Percentiles rank a stretch among this genome's conserved stretches.
Evolutionary conservation across 2,888 invertebrate species (phyloP).

Genomic region (Heliconius cydno): DNA sequence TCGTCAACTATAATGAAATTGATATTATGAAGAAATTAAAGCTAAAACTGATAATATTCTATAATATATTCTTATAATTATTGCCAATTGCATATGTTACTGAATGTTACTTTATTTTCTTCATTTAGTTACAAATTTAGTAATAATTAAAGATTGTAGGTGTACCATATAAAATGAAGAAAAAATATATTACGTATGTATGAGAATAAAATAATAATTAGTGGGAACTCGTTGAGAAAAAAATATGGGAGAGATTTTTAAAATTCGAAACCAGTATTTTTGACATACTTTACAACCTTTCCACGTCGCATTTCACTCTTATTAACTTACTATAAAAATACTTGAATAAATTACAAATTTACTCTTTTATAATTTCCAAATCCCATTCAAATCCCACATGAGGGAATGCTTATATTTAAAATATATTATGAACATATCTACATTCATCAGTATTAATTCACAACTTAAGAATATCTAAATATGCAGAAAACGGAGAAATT

Average conservation of each 20-base stretch:
- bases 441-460: neutral
- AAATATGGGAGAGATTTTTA: slow-evolving; percentile 49
- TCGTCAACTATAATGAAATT: slow-evolving; percentile 47
- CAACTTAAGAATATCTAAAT: neutral
- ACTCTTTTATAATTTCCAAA: no score
- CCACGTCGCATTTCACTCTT: slow-evolving; percentile 48
- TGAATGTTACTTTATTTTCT: no score
- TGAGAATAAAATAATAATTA: slow-evolving; percentile 44
- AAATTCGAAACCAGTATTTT: slow-evolving; percentile 49
- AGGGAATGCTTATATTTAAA: no score
- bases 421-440: neutral
- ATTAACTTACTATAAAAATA: slow-evolving; percentile 38
- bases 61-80: no score
- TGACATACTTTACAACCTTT: slow-evolving; percentile 49
- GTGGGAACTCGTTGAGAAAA: slow-evolving; percentile 40
- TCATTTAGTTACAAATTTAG: no score
- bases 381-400: no score
- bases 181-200: slow-evolving; percentile 12
- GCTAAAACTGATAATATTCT: no score
- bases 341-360: slow-evolving; percentile 22
- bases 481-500: neutral
- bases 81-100: no score
- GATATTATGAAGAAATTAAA: no score
- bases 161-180: slow-evolving; percentile 37
- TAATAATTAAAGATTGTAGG: neutral